Evolutionary conservation across 2,797 vertebrate species (phyloP).

Genomic region (Vultur gryphus): DNA sequence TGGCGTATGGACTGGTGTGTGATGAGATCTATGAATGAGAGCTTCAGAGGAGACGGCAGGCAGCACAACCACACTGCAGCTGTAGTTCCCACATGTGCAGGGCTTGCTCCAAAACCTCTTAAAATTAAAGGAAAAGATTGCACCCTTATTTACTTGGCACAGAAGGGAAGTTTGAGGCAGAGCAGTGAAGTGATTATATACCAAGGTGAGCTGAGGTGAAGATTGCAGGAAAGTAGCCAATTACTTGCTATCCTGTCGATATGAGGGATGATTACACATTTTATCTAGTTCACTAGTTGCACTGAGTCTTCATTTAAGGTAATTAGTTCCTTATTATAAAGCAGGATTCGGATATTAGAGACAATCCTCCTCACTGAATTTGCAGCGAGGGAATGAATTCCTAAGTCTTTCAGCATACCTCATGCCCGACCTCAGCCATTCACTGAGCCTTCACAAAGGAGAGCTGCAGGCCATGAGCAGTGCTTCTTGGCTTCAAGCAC

Average conservation of each 20-base stretch:
- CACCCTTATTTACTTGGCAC: neutral
- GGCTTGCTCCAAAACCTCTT: neutral
- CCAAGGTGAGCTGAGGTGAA: constrained; percentile 9
- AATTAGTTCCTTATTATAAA: constrained; percentile 13
- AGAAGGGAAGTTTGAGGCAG: constrained; percentile 7
- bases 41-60: neutral
- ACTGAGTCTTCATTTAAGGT: constrained; percentile 1
- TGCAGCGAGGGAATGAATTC: neutral
- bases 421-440: neutral
- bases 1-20: neutral
- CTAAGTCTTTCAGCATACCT: neutral
- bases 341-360: neutral
- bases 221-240: constrained; percentile 1
- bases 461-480: neutral
- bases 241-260: neutral
- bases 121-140: constrained; percentile 30
- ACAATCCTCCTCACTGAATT: neutral
- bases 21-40: neutral
- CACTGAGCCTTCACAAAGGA: neutral
- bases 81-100: neutral
- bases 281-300: neutral
- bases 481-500: neutral
- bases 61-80: neutral
- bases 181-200: neutral
- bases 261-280: neutral